Base-by-base conservation (phyloP, 2,888 invertebrate species). In the Tachina fera region DNA sequence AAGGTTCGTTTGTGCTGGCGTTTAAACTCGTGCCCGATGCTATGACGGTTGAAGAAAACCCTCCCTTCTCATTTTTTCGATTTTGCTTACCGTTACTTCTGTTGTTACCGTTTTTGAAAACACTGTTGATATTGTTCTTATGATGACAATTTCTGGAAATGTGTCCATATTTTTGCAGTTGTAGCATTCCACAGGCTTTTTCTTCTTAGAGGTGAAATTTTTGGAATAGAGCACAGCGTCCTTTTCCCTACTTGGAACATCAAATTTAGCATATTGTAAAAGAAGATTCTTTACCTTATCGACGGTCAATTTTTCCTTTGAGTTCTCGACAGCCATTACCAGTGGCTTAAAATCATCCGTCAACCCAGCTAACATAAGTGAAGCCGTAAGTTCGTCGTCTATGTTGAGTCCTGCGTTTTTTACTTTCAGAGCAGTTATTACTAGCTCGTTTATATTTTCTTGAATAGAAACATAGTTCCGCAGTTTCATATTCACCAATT, bases 341-440 rank as follows among this genome's bases (percentile, higher is more conserved):
- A 22, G 22, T 22, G 22, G 22, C 22, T 22, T 22, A 22, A 22
- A 22, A 22, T 86, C 85, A 16, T 80, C 84, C 10, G 84, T 68
- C 56, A 85, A 71, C 43, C 86, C 83, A n/a, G 86, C 83, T 56
- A 87, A 65, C 80, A 86, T 86, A 61, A 86, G 53, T 22, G 83
- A 86, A 43, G 70, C 43, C 14, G 70, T 45, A 2, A 71, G 22
- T 3, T 71, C 56, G 22, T 71, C 70, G 13, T 71, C 70, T 9
- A 71, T 22, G 22, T 56, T 71, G 22, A 56, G 70, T 14, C 56
- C 43, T 8, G 56, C 43, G 22, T 56, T 71, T 2, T 14, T 56
- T 2, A 79, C 79, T n/a, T 79, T 65, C 13, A 79, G 31, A 10
- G 65, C 79, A n/a, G n/a, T n/a, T n/a, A 79, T 79, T 9, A 79